Evolutionary conservation across 92 coral and sea anemone species (phyloP), one percentile per base, ranked within the genome.

Genomic region (Parazoanthus darwini): DNA sequence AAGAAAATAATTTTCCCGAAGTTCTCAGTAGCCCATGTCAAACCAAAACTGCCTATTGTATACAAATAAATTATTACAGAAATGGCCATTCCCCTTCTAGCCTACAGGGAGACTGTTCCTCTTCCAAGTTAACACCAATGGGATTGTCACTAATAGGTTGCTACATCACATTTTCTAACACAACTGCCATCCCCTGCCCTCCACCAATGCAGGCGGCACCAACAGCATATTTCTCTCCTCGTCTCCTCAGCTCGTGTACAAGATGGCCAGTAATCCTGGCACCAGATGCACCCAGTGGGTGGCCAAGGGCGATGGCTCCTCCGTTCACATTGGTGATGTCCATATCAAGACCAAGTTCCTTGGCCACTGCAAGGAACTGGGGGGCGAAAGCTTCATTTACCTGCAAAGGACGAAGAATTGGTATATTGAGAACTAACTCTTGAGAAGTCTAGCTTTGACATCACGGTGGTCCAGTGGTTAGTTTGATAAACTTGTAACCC

Each of bases 201-300:
- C 99, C 99, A 0, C 99, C 99, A 44, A 97, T 97, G 78, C 99
- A 97, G 13, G 99, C 99, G 11, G 98, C 93, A 9, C 99, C 99
- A 20, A 97, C 65, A 63, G 97, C 95, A 85, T 92, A 93, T 88
- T 93, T 91, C 54, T 90, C 94, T 8, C 96, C 96, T 54, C 89
- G 92, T 37, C 98, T 93, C 15, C 93, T 76, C 91, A 96, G 93
- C 80, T 95, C 99, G 42, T 96, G 98, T 6, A 92, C 96, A 35
- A 96, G 90, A 80, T 96, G 99, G 20, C 92, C 93, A 1, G 98
- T 96, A 71, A 96, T 94, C 71, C 99, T 90, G 11, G 99, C 99
- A 26, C 99, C 99, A 0, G 99, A 96, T 33, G 99, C 90, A 9
- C 96, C 99, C 23, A 96, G 93, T 8, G 99, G 99, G 72, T 96